A percentile compares a stretch with the other conserved stretches of the same genome.
phyloP scores from a whole-genome alignment of 2,797 vertebrate genomes.

The Siniperca obscura region DNA sequence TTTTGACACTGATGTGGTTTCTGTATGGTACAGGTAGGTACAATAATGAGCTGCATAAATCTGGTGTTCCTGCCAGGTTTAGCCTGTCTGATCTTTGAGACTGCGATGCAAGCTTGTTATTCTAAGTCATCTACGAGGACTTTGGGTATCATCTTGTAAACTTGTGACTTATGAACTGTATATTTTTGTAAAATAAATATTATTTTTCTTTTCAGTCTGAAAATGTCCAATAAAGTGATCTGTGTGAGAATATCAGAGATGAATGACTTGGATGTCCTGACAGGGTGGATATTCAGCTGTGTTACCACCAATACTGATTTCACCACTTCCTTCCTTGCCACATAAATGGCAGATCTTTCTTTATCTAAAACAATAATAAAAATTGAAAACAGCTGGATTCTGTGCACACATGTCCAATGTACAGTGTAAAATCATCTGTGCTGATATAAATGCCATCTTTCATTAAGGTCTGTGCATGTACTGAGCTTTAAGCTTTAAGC shows the following conservation, averaged over 20 bases:
- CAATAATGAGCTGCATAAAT: slow-evolving; percentile 13
- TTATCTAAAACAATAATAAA: neutral
- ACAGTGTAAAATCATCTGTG: neutral
- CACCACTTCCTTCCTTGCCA: neutral
- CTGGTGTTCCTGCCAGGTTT: slow-evolving; percentile 3
- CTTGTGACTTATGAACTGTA: neutral
- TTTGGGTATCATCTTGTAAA: neutral
- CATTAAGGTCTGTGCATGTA: neutral
- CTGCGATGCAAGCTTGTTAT: neutral
- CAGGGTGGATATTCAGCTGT: neutral
- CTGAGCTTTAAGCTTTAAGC: neutral
- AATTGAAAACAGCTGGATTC: neutral
- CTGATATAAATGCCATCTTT: slow-evolving; percentile 1
- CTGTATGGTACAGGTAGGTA: neutral
- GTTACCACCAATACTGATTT: neutral
- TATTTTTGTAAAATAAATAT: neutral
- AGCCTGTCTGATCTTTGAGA: slow-evolving; percentile 1
- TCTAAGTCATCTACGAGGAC: neutral
- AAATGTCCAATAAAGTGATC: neutral
- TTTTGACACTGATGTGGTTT: neutral
- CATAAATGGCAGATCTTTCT: neutral
- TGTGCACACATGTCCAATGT: neutral
- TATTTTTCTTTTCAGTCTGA: neutral
- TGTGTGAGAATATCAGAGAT: neutral
- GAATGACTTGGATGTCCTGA: neutral